phyloP scores from a whole-genome alignment of 2,797 vertebrate genomes.

The Mormyrus proboscirostris region DNA sequence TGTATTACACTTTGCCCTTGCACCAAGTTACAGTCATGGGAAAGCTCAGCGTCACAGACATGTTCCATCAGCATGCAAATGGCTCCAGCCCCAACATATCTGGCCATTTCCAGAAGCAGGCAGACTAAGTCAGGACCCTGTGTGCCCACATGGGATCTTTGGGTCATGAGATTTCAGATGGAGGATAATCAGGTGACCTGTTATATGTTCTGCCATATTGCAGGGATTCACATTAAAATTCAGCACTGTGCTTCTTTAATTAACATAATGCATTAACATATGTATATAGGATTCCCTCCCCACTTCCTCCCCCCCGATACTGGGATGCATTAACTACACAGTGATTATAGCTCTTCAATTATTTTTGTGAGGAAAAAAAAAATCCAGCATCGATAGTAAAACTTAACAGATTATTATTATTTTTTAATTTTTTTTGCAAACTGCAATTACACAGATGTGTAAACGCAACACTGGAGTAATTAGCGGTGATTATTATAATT shows the following conservation, averaged over 20 bases:
- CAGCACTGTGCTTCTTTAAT: background rate
- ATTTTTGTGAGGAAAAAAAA: constrained; percentile 6
- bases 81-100: background rate
- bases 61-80: background rate
- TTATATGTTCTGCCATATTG: background rate
- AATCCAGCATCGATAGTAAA: constrained; percentile 17
- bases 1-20: background rate
- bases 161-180: background rate
- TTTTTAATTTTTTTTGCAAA: constrained; percentile 29
- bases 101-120: background rate
- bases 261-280: constrained; percentile 2
- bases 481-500: constrained; percentile 64
- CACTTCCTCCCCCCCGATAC: background rate
- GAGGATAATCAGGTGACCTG: background rate
- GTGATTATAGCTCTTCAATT: constrained; percentile 11
- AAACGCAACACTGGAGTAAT: constrained; percentile 47
- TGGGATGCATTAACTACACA: background rate
- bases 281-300: background rate
- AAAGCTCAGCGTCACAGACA: background rate
- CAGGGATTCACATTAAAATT: constrained; percentile 1
- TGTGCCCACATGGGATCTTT: background rate
- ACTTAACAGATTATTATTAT: constrained; percentile 30
- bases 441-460: constrained; percentile 63
- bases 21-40: background rate
- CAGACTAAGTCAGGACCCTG: background rate